These are phyloP conservation scores for Apodemia hepburni DNA, from an alignment of 2,888 invertebrate species.

Conservation along the genomic window DNA sequence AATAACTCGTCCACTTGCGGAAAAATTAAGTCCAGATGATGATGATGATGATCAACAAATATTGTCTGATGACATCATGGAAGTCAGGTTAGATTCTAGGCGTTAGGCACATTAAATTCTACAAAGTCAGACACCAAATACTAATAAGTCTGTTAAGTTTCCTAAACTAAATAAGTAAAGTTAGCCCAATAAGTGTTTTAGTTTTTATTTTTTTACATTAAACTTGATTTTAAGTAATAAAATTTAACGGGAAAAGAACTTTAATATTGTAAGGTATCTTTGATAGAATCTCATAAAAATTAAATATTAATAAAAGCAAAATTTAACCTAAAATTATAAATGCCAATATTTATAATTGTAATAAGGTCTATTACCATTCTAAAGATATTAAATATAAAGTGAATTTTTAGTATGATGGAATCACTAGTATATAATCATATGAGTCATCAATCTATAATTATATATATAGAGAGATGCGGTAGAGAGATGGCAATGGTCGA, in stretches of 20 bases:
- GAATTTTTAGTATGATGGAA: too few species aligned
- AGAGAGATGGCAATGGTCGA: neutral
- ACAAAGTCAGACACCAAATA: constrained; percentile 16
- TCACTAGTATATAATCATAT: neutral
- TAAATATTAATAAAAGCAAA: too few species aligned
- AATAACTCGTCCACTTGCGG: constrained; percentile 52
- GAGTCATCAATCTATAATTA: neutral
- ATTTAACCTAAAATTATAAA: neutral
- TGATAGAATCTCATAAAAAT: too few species aligned
- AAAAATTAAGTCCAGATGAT: constrained; percentile 62
- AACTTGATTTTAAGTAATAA: too few species aligned
- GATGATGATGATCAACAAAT: constrained; percentile 61
- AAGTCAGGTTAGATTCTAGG: constrained; percentile 63
- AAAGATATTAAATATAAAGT: too few species aligned
- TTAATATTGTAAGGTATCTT: too few species aligned
- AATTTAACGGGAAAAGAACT: too few species aligned
- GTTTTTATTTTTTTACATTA: neutral
- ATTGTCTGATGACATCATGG: constrained; percentile 63
- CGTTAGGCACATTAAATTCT: constrained; percentile 26
- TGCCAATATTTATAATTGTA: neutral
- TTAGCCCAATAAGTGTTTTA: neutral
- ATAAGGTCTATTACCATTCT: neutral
- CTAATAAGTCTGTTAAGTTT: constrained; percentile 11
- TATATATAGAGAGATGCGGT: neutral
- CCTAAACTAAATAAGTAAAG: neutral